Base-by-base conservation (phyloP, 2,888 invertebrate genomes). In the Cerceris ruficornis region DNA sequence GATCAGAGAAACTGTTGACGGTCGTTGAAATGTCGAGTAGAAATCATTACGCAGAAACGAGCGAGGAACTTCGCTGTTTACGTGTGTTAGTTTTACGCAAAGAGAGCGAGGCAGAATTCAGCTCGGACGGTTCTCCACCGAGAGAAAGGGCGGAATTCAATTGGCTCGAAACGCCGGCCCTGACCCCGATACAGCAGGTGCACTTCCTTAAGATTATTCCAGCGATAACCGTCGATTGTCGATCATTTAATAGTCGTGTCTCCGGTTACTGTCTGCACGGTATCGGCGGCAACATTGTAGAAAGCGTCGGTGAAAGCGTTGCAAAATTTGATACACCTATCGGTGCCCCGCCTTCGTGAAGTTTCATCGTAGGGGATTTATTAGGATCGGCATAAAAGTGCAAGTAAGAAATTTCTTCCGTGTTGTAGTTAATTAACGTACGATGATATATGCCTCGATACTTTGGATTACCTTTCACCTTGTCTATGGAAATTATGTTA, bases 121-220 rank as follows among this genome's bases (percentile, higher is more conserved):
- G 14, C 46, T 41, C 39, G 28, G 13, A 41, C 11, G 49, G 46
- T 28, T 70, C 11, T 61, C 57, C 6, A 57, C 2, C 9, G 11
- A 62, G 84, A 82, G 84, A 81, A 82, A 82, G 78, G 79, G 80
- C 66, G 80, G 70, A 68, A 79, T 75, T 77, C 54, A 72, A 82
- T 84, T 77, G 50, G 69, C 60, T 61, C 52, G 62, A 46, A 72
- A 58, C 67, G 57, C 14, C 70, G 83, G 70, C 83, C 83, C 8
- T 81, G 84, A 84, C 84, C 84, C 62, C 80, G 75, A 81, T 84
- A 61, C 55, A 68, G 68, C 84, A 84, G 82, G 82, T 84, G 84
- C 80, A 79, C 82, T 84, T 84, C 84, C 82, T 76, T 15, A 71
- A 77, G 83, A 81, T 84, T 69, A 77, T 81, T 75, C 67, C 71